Base-by-base conservation (phyloP, 2,797 vertebrate genomes). In the Halcyon badia region DNA sequence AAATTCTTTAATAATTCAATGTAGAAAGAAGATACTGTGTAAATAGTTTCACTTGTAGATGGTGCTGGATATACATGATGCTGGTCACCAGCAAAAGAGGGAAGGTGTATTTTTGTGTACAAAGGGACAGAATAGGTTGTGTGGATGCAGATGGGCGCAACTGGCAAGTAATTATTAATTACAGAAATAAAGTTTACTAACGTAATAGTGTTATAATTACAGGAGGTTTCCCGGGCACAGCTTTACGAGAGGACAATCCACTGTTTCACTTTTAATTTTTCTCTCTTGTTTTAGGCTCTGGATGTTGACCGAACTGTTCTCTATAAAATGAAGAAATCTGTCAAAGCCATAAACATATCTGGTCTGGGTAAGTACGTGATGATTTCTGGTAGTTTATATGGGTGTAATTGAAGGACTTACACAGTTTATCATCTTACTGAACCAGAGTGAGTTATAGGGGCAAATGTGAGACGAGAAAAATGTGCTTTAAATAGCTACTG, bases 251-350 rank as follows among this genome's bases (percentile, higher is more conserved):
- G 18, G 25, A 31, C 56, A 66, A 28, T 54, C 31, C 30, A 37
- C 26, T 65, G 25, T 64, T 90, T 81, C 14, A 33, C 0, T 1
- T 70, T 62, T 52, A 57, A 31, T 91, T 82, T 69, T 78, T 62
- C 44, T 73, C 9, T 62, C 82, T 31, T 78, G 26, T 97, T 97
- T 48, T 89, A 99, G 99, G 99, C 99, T 91, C 98, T 99, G 96
- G 99, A 99, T 86, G 99, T 99, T 96, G 99, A 99, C 97, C 98
- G 99, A 95, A 99, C 99, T 78, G 99, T 99, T 92, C 98, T 99
- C 85, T 99, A 99, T 98, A 99, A 99, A 98, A 99, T 99, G 99
- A 99, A 99, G 98, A 99, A 99, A 97, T 99, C 99, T 4, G 99
- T 99, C 89, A 99, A 99, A 98, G 98, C 99, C 88, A 99, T 99